Evolutionary conservation across 2,888 invertebrate genomes (phyloP).

Genomic region (Abrostola triplasia): DNA sequence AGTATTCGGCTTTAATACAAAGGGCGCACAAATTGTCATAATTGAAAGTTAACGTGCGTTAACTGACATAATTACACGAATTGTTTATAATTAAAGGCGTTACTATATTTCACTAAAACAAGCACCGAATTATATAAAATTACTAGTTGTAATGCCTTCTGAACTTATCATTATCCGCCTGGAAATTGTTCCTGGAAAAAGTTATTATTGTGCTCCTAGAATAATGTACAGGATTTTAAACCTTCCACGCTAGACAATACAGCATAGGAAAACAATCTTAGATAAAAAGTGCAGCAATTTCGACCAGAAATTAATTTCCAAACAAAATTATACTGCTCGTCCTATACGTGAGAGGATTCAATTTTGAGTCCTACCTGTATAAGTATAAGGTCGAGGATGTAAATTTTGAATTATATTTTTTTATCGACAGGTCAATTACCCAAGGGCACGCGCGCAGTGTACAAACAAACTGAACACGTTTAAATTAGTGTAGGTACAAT

Average conservation of each 20-base stretch:
- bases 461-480: conserved; percentile 50
- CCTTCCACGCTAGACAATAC: conserved; percentile 17
- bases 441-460: conserved; percentile 62
- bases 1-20: conserved; percentile 58
- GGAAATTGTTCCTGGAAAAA: conserved; percentile 55
- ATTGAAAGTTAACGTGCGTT: conserved; percentile 73
- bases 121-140: conserved; percentile 76
- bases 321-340: conserved; percentile 46
- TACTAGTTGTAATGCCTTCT: conserved; percentile 67
- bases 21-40: conserved; percentile 66
- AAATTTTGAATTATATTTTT: conserved; percentile 28
- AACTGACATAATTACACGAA: conserved; percentile 69
- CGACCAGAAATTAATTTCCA: conserved; percentile 56
- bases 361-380: conserved; percentile 35
- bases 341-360: conserved; percentile 2
- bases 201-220: conserved; percentile 25
- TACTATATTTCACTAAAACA: conserved; percentile 70
- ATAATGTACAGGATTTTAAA: conserved; percentile 21
- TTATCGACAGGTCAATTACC: conserved; percentile 60
- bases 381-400: conserved; percentile 37
- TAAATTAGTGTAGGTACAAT: conserved; percentile 46
- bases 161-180: conserved; percentile 63
- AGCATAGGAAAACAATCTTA: conserved; percentile 32
- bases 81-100: conserved; percentile 76
- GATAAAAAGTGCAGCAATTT: conserved; percentile 45